Conservation (phyloP, 1,140 invertebrate species). For the Andricus grossulariae region DNA sequence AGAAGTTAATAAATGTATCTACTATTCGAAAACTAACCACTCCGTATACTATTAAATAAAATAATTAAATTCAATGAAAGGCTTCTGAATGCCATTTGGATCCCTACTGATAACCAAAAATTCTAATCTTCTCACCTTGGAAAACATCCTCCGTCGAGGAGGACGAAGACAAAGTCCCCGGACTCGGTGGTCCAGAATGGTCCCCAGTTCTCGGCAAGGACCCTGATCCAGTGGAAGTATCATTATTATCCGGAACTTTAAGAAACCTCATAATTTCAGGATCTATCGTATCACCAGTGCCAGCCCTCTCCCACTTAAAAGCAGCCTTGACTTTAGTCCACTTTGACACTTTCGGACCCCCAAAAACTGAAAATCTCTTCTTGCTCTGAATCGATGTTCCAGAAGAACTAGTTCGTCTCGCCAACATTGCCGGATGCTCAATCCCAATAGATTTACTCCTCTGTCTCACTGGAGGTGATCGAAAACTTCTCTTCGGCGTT, state of each 20-base stretch:
- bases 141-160: conserved; percentile 76
- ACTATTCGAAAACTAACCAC: too few species aligned
- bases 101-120: background rate
- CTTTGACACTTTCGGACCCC: conserved; percentile 80
- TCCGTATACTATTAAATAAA: too few species aligned
- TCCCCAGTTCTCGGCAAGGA: conserved; percentile 49
- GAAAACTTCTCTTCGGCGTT: conserved; percentile 32
- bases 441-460: conserved; percentile 70
- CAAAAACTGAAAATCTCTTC: conserved; percentile 37
- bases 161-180: conserved; percentile 72
- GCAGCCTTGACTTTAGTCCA: conserved; percentile 90
- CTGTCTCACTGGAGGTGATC: conserved; percentile 49
- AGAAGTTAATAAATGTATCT: too few species aligned
- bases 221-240: conserved; percentile 1
- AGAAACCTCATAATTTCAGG: conserved; percentile 66
- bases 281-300: conserved; percentile 30
- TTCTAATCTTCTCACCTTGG: conserved; percentile 49
- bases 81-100: background rate
- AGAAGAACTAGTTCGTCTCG: background rate
- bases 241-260: conserved; percentile 67
- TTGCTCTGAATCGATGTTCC: background rate
- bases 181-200: conserved; percentile 66
- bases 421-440: background rate
- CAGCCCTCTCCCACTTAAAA: conserved; percentile 84
- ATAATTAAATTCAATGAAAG: too few species aligned